Base-by-base conservation (phyloP, 2,888 invertebrate species). In the Torymus texanus region DNA sequence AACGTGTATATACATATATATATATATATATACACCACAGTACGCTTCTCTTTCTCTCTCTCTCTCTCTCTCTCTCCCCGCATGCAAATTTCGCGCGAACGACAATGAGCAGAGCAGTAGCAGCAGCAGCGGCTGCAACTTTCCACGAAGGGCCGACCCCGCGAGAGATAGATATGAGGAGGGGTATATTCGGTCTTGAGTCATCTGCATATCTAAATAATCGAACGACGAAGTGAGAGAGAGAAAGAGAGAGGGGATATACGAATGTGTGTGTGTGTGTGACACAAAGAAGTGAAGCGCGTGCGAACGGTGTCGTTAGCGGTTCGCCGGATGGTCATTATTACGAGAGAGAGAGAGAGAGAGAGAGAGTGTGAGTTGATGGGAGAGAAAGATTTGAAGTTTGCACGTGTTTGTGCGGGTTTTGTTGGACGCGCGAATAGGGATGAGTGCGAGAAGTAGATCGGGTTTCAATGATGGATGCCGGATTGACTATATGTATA, bases 141-240 rank as follows among this genome's bases (percentile, higher is more conserved):
- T 82, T 82, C 76, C 75, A 80, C 68, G 80, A 80, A 80, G 62
- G 58, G 67, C 61, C 67, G n/a, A 61, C 71, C 4, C 50, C 24
- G 74, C 51, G 66, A 14, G 61, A 61, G 21, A 16, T 59, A 24
- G 53, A 63, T 53, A 55, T 72, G 41, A 41, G 41, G 41, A 41
- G 41, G 41, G 41, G 41, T 51, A 16, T 56, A 29, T 14, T 62
- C 16, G 65, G 16, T 80, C 78, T 78, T 29, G 87, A 85, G 87
- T 88, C 86, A 90, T 90, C 90, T 89, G 90, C 90, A 90, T 90
- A 90, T 90, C 89, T 89, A 90, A 90, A 89, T 90, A 89, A 90
- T 90, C 90, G 88, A 89, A 87, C 86, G 86, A 66, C 81, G 62
- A 77, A 78, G 81, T 80, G 84, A 77, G 80, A 79, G 80, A 83